Conservation (phyloP, 2,797 vertebrate species). For the Lithobates sylvaticus region DNA sequence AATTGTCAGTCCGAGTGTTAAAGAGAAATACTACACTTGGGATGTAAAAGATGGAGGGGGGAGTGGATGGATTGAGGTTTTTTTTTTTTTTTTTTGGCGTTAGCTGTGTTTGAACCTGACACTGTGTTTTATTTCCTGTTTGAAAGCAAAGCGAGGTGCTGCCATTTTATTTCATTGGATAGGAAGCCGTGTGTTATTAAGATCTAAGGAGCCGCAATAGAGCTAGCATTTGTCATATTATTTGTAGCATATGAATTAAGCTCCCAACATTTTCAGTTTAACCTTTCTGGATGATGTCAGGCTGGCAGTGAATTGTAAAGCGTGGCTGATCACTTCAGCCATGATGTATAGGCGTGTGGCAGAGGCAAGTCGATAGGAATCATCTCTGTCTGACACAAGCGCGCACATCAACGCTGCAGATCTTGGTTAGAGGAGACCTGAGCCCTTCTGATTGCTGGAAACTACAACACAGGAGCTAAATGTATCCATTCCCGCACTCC, state of each 20-base stretch:
- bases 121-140: conserved; percentile 28
- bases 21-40: not conserved
- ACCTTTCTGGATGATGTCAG: conserved; percentile 44
- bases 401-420: conserved; percentile 8
- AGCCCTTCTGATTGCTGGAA: conserved; percentile 7
- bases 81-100: conserved; percentile 27
- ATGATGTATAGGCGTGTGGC: not conserved
- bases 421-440: conserved; percentile 7
- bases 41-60: not conserved
- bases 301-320: conserved; percentile 26
- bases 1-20: conserved; percentile 1
- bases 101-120: conserved; percentile 21
- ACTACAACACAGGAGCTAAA: conserved; percentile 11
- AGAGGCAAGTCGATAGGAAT: conserved; percentile 12
- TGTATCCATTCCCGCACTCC: conserved; percentile 3
- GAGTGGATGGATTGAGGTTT: not conserved
- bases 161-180: conserved; percentile 40
- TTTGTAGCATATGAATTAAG: conserved; percentile 44
- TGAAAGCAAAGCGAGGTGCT: conserved; percentile 5
- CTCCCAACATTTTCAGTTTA: conserved; percentile 44
- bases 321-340: conserved; percentile 13
- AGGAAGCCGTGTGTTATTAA: conserved; percentile 18
- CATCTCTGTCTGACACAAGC: conserved; percentile 9
- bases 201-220: conserved; percentile 24
- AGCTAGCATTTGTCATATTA: conserved; percentile 51